phyloP scores from a whole-genome alignment of 1,140 invertebrate genomes.

The Drosophila arizonae region DNA sequence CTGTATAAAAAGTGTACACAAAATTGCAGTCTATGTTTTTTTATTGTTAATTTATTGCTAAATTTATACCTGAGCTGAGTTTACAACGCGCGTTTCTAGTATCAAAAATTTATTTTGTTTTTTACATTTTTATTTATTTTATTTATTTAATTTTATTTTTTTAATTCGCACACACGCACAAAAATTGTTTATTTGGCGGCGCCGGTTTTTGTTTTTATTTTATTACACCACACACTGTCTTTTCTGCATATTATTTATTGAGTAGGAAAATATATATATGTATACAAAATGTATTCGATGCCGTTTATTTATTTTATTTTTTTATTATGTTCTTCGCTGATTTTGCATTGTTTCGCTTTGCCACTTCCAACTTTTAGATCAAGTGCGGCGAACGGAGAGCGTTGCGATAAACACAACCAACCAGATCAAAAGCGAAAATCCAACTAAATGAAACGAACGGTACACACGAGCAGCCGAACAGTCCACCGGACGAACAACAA shows the following conservation, averaged over 20 bases:
- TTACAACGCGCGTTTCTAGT: conserved; percentile 48
- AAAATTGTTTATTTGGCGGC: conserved; percentile 23
- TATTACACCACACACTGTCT: conserved; percentile 30
- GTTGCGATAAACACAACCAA: conserved; percentile 65
- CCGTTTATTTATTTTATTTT: conserved; percentile 15
- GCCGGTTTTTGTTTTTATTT: conserved; percentile 18
- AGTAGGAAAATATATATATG: conserved; percentile 34
- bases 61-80: conserved; percentile 50
- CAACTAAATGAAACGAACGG: conserved; percentile 50
- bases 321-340: conserved; percentile 33
- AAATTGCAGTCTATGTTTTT: conserved; percentile 27
- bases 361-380: conserved; percentile 19
- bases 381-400: conserved; percentile 43
- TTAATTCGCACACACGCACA: conserved; percentile 22
- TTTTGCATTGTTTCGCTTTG: conserved; percentile 43
- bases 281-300: conserved; percentile 36
- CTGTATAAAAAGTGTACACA: conserved; percentile 22
- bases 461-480: conserved; percentile 25
- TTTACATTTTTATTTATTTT: conserved; percentile 8
- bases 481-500: conserved; percentile 14
- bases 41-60: conserved; percentile 26
- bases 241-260: conserved; percentile 24
- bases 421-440: conserved; percentile 69
- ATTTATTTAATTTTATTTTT: conserved; percentile 16
- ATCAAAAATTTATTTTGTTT: conserved; percentile 38